Evolutionary conservation across 1,140 invertebrate species (phyloP), one percentile per base, ranked within the genome.

Genomic region (Spodoptera frugiperda): DNA sequence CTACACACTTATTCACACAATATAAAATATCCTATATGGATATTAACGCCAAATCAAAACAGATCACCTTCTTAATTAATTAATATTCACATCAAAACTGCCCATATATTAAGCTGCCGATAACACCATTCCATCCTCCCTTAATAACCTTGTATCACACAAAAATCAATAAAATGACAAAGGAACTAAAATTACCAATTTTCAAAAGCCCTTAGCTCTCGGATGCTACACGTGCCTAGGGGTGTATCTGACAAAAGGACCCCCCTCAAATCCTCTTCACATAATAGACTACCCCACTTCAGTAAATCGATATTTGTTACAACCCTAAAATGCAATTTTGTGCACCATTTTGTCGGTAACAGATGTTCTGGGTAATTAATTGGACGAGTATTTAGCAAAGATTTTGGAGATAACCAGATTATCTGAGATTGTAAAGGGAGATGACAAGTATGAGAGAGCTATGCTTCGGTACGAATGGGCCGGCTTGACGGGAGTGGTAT

Each of bases 131-230:
- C 61, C 17, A 2, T 14, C 61, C 61, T 8, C 19, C 17, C 17
- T n/a, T 49, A 39, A 39, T 39, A 39, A 53, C 21, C 14, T 12
- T 6, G 11, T 14, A 53, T 70, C 33, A 10, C 10, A 2, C 3
- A 30, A 53, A 15, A 12, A 75, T 39, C n/a, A 57, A 33, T 30
- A 21, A 11, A 8, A 55, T 25, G 33, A 70, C 75, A 76, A 76
- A 76, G 48, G 49, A 17, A 19, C 46, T 63, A 51, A 55, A 67
- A 76, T 70, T 48, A 33, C 63, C 63, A 76, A 76, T 76, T 70
- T 68, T 55, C 17, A 59, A n/a, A 54, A 76, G 51, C 44, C 53
- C 75, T 39, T 6, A 39, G 33, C 33, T 19, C 63, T 70, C 75
- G 44, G 63, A 68, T 57, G 63, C 63, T n/a, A 46, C 72, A 76